Percentiles rank a stretch among this genome's conserved stretches.
phyloP scores from a whole-genome alignment of 2,888 invertebrate species.

The Mayetiola destructor region DNA sequence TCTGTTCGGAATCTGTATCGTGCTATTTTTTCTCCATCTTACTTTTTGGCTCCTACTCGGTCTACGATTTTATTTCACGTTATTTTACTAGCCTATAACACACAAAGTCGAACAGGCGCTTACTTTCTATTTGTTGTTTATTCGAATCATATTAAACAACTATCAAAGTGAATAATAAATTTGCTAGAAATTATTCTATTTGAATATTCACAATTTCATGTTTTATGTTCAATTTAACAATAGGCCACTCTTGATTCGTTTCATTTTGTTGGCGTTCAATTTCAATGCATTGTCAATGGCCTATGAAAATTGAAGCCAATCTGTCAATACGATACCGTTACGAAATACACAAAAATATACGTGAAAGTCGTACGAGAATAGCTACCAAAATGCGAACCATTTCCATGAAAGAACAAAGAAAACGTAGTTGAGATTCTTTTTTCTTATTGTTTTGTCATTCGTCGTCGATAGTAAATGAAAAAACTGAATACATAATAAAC shows the following conservation, averaged over 20 bases:
- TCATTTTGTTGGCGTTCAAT: too few relatives aligned
- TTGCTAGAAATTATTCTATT: conserved; percentile 2
- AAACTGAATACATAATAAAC: too few relatives aligned
- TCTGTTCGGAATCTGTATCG: conserved; percentile 1
- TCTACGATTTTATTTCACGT: not conserved
- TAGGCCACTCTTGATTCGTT: too few relatives aligned
- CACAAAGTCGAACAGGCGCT: not conserved
- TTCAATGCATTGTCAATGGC: too few relatives aligned
- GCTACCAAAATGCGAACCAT: too few relatives aligned
- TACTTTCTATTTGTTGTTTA: conserved; percentile 1
- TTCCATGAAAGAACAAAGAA: too few relatives aligned
- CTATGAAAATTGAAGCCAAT: conserved; percentile 1
- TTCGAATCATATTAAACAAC: conserved; percentile 5
- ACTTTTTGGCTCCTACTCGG: not conserved
- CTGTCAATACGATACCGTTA: conserved; percentile 1
- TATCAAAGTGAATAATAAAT: conserved; percentile 6
- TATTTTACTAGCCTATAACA: not conserved
- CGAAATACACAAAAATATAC: not conserved
- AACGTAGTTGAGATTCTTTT: too few relatives aligned
- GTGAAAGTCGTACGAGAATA: not conserved
- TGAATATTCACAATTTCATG: not conserved
- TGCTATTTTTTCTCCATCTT: conserved; percentile 6
- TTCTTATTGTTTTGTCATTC: too few relatives aligned
- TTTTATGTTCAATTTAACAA: not conserved
- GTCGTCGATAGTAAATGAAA: too few relatives aligned